Base-by-base conservation (phyloP, 2,113 vertebrate species). In the Apodemus sylvaticus region DNA sequence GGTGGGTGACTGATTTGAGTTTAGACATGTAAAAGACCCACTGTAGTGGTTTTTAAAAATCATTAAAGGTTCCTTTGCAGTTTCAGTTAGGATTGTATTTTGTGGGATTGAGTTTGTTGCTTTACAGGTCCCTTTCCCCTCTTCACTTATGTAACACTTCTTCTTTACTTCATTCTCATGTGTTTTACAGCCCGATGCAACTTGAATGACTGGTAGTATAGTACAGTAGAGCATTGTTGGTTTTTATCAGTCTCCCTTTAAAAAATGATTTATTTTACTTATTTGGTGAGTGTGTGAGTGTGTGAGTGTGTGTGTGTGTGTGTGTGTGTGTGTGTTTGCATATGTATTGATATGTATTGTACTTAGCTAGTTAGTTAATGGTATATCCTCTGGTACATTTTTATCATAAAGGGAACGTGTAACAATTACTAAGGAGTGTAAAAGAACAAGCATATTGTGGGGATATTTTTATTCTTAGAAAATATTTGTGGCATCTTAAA, bases 51-150 rank as follows among this genome's bases (percentile, higher is more conserved):
- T 81, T 55, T 90, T 14, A 26, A 31, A 26, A 93, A 88, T 36
- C 86, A 76, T 96, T 79, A 85, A 94, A 86, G 60, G 26, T 76
- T 93, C 94, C 39, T 89, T 93, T 94, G 60, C 9, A 86, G 58
- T 14, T 88, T 91, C 42, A 26, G 39, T 20, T 8, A 74, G n/a
- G 53, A 68, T 93, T 93, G 2, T 93, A 26, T 93, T 93, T 97
- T 94, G 39, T 90, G 45, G 51, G 36, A 71, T 86, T 93, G 82
- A 93, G 39, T 76, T 73, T 53, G 39, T 53, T 91, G 66, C 29
- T 34, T 53, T 87, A 20, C 81, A 90, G 85, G 42, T 22, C 26
- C 34, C 92, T 94, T 93, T 93, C 62, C 90, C 71, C 53, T 58
- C 87, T 74, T 86, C 73, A 92, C 86, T 51, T 13, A 51, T n/a